These are phyloP conservation scores for Matsumyia berberina DNA, from an alignment of 2,888 invertebrate genomes.

Conservation along the genomic window DNA sequence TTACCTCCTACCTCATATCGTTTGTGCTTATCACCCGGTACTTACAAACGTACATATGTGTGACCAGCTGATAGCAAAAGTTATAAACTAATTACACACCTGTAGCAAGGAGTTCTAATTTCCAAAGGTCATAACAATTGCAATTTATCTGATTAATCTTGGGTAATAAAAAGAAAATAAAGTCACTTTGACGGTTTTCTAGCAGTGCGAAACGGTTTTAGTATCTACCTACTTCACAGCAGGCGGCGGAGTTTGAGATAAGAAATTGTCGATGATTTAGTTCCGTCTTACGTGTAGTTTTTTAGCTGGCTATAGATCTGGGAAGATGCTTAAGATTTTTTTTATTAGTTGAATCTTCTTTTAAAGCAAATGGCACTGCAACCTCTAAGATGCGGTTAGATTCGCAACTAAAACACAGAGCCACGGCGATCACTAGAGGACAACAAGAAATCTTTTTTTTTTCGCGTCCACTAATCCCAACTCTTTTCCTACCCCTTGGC, in stretches of 20 bases:
- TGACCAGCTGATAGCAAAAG: slow-evolving; percentile 3
- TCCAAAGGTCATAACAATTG: slow-evolving; percentile 39
- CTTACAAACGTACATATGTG: too few species aligned
- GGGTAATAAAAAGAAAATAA: slow-evolving; percentile 20
- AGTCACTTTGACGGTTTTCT: slow-evolving; percentile 29
- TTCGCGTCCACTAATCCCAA: too few species aligned
- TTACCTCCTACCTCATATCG: neutral
- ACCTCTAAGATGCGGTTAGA: too few species aligned
- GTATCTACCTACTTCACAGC: neutral
- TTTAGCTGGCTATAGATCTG: neutral
- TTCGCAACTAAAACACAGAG: too few species aligned
- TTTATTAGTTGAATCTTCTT: too few species aligned
- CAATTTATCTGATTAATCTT: slow-evolving; percentile 24
- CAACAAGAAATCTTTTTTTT: too few species aligned
- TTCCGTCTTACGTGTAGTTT: neutral
- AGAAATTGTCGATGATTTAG: neutral
- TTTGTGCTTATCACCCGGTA: neutral
- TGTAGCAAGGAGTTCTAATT: slow-evolving; percentile 14
- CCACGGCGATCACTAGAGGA: too few species aligned
- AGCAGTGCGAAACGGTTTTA: neutral
- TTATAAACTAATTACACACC: slow-evolving; percentile 17
- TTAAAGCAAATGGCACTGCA: too few species aligned
- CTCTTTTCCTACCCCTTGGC: too few species aligned
- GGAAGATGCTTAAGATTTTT: too few species aligned
- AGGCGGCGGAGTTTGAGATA: neutral